phyloP scores from a whole-genome alignment of 2,113 vertebrate genomes.

The Paraplagusia blochii region DNA sequence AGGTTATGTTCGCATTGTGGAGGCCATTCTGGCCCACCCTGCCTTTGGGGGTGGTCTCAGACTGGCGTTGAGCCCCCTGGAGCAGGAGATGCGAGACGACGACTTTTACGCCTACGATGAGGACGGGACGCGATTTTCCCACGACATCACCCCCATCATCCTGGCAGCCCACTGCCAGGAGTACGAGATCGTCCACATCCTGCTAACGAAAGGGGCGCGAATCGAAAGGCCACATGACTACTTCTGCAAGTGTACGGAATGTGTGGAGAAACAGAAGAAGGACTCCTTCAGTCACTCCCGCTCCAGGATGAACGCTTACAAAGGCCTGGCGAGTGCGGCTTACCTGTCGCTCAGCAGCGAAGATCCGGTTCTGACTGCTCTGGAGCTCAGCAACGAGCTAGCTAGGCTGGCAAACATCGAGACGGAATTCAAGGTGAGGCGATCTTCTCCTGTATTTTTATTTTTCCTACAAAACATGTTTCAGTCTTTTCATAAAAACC shows the following conservation, averaged over 20 bases:
- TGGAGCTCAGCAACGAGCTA: conserved; percentile 96
- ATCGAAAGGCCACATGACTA: conserved; percentile 96
- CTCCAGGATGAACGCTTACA: conserved; percentile 97
- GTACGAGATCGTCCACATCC: conserved; percentile 95
- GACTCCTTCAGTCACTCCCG: conserved; percentile 96
- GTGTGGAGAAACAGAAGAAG: conserved; percentile 86
- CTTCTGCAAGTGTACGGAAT: conserved; percentile 93
- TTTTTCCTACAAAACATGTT: too few relatives aligned
- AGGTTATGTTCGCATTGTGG: conserved; percentile 94
- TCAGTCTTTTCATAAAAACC: too few relatives aligned
- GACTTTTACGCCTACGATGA: conserved; percentile 96
- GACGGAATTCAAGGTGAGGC: conserved; percentile 95
- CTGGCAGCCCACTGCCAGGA: conserved; percentile 96
- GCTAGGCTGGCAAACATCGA: conserved; percentile 96
- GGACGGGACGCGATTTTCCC: conserved; percentile 94
- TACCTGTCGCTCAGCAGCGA: conserved; percentile 94
- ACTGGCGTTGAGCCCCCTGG: conserved; percentile 86
- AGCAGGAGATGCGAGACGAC: conserved; percentile 91
- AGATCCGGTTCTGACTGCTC: conserved; percentile 91
- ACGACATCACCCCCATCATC: conserved; percentile 92
- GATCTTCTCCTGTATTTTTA: neutral
- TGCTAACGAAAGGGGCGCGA: conserved; percentile 88
- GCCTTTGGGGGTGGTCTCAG: conserved; percentile 88
- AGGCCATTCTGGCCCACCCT: conserved; percentile 90
- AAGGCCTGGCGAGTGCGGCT: conserved; percentile 92